Evolutionary conservation across 1,140 invertebrate genomes (phyloP).

Genomic region (Episyrphus balteatus): DNA sequence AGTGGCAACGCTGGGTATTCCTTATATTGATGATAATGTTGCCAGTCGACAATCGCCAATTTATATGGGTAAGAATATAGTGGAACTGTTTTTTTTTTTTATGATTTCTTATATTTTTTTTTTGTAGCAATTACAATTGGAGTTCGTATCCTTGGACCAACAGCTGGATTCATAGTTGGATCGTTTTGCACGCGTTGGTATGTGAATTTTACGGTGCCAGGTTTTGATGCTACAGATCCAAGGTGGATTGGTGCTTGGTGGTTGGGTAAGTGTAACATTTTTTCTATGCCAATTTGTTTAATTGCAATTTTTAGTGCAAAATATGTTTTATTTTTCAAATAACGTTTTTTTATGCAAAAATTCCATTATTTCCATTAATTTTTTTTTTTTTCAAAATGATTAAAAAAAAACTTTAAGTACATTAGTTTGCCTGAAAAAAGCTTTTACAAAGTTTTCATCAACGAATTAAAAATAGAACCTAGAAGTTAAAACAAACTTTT

Average conservation of each 20-base stretch:
- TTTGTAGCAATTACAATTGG: constrained; percentile 80
- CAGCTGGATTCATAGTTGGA: constrained; percentile 82
- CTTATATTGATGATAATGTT: constrained; percentile 90
- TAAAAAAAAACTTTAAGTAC: too few relatives aligned
- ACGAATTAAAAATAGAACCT: too few relatives aligned
- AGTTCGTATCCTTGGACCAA: constrained; percentile 80
- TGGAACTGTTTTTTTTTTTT: neutral
- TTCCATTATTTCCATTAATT: too few relatives aligned
- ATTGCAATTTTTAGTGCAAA: neutral
- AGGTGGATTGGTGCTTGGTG: constrained; percentile 90
- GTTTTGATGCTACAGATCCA: constrained; percentile 70
- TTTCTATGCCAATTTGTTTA: constrained; percentile 41
- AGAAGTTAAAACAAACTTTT: too few relatives aligned
- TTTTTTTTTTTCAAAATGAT: too few relatives aligned
- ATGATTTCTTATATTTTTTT: constrained; percentile 3
- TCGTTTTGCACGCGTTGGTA: constrained; percentile 80
- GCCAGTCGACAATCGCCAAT: constrained; percentile 83
- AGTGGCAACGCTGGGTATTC: constrained; percentile 85
- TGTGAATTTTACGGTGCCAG: constrained; percentile 65
- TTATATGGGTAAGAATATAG: constrained; percentile 66
- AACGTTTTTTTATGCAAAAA: too few relatives aligned
- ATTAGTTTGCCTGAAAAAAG: too few relatives aligned
- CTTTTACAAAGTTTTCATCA: too few relatives aligned
- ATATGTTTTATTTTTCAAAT: neutral
- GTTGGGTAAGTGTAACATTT: constrained; percentile 37